phyloP scores from a whole-genome alignment of 1,140 invertebrate genomes.

The Parapsyche elsis region DNA sequence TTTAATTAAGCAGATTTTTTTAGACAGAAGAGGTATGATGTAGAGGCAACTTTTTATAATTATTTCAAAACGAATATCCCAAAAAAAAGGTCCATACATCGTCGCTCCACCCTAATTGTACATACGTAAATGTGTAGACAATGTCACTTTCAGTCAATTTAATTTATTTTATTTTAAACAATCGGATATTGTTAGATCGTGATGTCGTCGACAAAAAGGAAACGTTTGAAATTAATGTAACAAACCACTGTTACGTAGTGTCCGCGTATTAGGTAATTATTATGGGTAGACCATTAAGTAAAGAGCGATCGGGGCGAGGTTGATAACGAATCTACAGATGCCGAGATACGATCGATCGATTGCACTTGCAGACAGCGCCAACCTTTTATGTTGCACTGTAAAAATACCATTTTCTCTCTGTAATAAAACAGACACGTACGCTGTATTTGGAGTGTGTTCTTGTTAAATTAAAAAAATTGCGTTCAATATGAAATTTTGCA shows the following conservation, averaged over 20 bases:
- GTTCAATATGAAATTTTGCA: not conserved
- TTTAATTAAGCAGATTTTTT: too few species aligned
- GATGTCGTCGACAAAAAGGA: constrained; percentile 1
- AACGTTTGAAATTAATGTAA: constrained; percentile 11
- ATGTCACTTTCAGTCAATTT: too few species aligned
- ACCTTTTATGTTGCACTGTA: not conserved
- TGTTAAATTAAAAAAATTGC: too few species aligned
- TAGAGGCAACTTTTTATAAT: too few species aligned
- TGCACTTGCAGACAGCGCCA: not conserved
- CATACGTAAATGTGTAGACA: too few species aligned
- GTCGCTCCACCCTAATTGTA: too few species aligned
- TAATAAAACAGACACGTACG: too few species aligned
- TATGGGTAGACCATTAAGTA: not conserved
- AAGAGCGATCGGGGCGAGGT: constrained; percentile 5
- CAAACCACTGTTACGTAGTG: not conserved
- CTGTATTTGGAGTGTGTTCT: too few species aligned
- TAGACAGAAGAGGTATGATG: too few species aligned
- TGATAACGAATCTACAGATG: not conserved
- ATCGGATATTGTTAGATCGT: constrained; percentile 12
- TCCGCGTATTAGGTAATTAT: constrained; percentile 38
- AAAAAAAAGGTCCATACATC: too few species aligned
- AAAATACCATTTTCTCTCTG: not conserved
- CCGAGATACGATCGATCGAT: not conserved
- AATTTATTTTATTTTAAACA: not conserved
- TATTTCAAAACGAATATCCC: too few species aligned